Conservation (phyloP, 1,140 invertebrate species). For the Cydia splendana region DNA sequence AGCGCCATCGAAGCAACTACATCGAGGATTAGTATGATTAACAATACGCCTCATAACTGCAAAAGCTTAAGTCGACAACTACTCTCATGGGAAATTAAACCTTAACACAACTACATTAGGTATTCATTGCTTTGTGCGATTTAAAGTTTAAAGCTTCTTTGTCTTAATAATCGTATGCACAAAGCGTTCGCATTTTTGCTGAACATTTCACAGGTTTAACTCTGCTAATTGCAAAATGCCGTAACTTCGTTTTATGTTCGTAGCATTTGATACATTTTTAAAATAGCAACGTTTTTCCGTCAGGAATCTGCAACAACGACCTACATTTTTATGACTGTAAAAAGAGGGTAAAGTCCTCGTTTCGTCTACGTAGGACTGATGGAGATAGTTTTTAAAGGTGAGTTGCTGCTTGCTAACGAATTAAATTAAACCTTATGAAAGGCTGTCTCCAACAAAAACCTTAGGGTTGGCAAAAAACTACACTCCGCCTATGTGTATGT, state of each 20-base stretch:
- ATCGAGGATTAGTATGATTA: conserved; percentile 17
- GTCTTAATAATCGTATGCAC: background rate
- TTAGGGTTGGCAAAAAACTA: too few species aligned
- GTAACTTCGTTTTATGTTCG: background rate
- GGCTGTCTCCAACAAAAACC: too few species aligned
- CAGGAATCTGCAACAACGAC: conserved; percentile 3
- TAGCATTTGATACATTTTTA: background rate
- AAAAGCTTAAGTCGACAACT: background rate
- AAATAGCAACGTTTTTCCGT: background rate
- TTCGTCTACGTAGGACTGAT: background rate
- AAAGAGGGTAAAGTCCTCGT: background rate
- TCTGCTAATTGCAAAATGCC: background rate
- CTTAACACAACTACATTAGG: background rate
- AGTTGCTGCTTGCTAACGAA: background rate
- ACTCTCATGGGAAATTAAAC: background rate
- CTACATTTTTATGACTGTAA: conserved; percentile 5
- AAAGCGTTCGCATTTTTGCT: conserved; percentile 6
- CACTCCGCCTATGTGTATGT: too few species aligned
- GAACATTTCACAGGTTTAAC: conserved; percentile 19
- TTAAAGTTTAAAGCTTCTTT: background rate
- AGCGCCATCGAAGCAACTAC: conserved; percentile 12
- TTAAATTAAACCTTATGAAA: background rate
- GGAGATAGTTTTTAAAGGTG: background rate
- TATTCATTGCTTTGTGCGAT: background rate
- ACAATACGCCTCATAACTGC: background rate